Evolutionary conservation across 2,113 vertebrate genomes (phyloP).

Genomic region (Melospiza georgiana): DNA sequence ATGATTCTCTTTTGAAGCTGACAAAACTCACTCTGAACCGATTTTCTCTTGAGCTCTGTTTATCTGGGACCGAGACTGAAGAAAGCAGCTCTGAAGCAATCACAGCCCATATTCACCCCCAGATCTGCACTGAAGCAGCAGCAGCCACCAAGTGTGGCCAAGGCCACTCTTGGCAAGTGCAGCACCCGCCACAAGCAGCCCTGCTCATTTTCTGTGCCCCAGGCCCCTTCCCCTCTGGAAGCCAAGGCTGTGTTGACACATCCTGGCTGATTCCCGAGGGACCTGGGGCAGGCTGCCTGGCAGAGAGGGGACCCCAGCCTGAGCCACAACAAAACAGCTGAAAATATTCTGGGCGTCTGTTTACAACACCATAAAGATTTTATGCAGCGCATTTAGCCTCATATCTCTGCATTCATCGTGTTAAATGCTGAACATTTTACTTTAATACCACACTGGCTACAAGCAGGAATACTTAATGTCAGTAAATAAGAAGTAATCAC

Average conservation of each 20-base stretch:
- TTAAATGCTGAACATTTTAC: slow-evolving; percentile 54
- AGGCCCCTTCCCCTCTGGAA: neutral
- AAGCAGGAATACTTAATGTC: slow-evolving; percentile 54
- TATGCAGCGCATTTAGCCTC: slow-evolving; percentile 60
- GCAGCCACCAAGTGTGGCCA: neutral
- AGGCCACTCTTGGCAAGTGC: neutral
- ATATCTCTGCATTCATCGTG: neutral
- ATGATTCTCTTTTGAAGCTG: slow-evolving; percentile 44
- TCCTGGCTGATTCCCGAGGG: neutral
- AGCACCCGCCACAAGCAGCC: neutral
- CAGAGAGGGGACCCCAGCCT: neutral
- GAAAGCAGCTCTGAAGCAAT: neutral
- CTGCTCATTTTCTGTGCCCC: neutral
- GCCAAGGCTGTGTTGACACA: neutral
- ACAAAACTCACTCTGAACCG: slow-evolving; percentile 38
- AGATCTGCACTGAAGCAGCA: neutral
- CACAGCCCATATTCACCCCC: neutral
- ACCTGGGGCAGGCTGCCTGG: neutral
- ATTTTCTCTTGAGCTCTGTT: slow-evolving; percentile 30
- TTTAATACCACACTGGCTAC: slow-evolving; percentile 41
- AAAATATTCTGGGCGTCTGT: neutral
- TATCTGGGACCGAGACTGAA: neutral
- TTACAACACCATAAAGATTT: slow-evolving; percentile 55
- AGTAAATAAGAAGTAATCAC: slow-evolving; percentile 66
- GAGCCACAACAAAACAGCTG: neutral